These are phyloP conservation scores for Puntigrus tetrazona DNA, from an alignment of 2,113 vertebrate genomes.

Conservation along the genomic window DNA sequence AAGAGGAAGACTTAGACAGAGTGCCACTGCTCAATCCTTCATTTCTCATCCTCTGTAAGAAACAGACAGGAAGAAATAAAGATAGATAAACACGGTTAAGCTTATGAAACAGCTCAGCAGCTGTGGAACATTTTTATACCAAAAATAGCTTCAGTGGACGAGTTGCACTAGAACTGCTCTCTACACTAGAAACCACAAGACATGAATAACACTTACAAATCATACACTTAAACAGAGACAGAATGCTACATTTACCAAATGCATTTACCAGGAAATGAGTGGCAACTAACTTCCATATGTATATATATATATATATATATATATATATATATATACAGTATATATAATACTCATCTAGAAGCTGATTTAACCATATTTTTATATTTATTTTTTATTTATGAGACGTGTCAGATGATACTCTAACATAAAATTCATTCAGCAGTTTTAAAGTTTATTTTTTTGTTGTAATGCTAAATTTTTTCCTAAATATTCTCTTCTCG, in stretches of 20 bases:
- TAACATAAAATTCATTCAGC: too few relatives aligned
- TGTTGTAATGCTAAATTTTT: too few relatives aligned
- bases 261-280: neutral
- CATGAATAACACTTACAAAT: conserved; percentile 12
- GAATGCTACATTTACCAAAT: neutral
- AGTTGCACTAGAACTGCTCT: conserved; percentile 9
- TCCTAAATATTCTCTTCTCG: too few relatives aligned
- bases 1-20: conserved; percentile 95
- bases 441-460: neutral
- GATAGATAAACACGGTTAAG: neutral
- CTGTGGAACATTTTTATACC: neutral
- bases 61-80: neutral
- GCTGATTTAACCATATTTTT: neutral
- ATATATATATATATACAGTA: too few relatives aligned
- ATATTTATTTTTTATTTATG: neutral
- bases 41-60: conserved; percentile 87
- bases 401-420: too few relatives aligned
- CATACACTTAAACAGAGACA: conserved; percentile 2
- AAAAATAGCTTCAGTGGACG: neutral
- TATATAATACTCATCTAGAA: neutral
- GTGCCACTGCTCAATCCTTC: conserved; percentile 97
- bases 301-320: too few relatives aligned
- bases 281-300: neutral
- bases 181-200: conserved; percentile 3
- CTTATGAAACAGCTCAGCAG: neutral